Evolutionary conservation across 2,113 vertebrate species (phyloP).

Genomic region (Pongo abelii): DNA sequence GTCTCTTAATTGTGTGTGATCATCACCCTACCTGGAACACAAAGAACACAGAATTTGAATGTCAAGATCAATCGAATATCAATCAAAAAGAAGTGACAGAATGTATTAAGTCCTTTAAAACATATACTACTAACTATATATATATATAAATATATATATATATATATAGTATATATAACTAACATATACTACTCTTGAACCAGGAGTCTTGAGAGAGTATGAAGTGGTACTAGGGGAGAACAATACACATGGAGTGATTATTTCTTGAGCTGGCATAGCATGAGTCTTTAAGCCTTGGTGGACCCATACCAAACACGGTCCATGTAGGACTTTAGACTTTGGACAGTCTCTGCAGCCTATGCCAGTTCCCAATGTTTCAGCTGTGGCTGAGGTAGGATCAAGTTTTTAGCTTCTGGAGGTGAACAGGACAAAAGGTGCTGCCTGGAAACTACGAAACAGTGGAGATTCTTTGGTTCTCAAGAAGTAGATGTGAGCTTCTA

Average conservation of each 20-base stretch:
- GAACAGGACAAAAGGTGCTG: not conserved
- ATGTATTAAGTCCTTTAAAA: not conserved
- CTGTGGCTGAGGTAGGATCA: not conserved
- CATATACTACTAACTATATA: not conserved
- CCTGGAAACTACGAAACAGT: not conserved
- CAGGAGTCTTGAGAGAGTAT: not conserved
- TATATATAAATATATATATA: too few species aligned
- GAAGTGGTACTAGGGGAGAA: not conserved
- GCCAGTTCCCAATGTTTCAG: not conserved
- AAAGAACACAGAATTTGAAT: constrained; percentile 6
- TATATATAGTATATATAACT: too few species aligned
- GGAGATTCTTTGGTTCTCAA: not conserved
- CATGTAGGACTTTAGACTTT: not conserved
- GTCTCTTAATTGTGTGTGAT: not conserved
- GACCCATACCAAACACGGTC: not conserved
- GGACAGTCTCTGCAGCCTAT: not conserved
- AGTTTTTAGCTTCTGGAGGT: not conserved
- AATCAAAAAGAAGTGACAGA: not conserved
- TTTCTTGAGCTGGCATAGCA: not conserved
- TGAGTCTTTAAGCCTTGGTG: not conserved
- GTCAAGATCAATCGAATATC: not conserved
- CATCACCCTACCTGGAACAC: not conserved
- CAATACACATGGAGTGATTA: not conserved
- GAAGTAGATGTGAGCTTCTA: not conserved
- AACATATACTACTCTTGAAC: not conserved